Evolutionary conservation across 2,888 invertebrate species (phyloP).

Genomic region (Bembecia ichneumoniformis): DNA sequence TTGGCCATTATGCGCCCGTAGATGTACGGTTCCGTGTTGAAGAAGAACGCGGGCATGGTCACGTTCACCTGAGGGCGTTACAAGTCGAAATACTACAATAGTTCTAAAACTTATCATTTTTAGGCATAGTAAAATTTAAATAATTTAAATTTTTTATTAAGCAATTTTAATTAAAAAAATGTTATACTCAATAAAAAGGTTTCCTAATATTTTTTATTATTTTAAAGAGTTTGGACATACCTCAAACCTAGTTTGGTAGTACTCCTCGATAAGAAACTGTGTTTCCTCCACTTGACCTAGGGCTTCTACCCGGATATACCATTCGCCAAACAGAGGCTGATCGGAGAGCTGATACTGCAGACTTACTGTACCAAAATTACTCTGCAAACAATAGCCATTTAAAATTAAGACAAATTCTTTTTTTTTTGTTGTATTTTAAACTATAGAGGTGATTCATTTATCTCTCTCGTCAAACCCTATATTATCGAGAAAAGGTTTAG

Average conservation of each 20-base stretch:
- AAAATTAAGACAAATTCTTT: neutral
- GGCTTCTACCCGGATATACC: constrained; percentile 90
- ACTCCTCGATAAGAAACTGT: constrained; percentile 91
- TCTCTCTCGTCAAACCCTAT: too few species aligned
- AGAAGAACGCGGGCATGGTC: constrained; percentile 95
- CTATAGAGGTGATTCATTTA: too few species aligned
- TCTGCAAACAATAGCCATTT: constrained; percentile 46
- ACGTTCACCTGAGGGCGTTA: constrained; percentile 80
- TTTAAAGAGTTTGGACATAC: constrained; percentile 35
- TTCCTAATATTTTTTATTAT: too few species aligned
- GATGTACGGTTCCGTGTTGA: constrained; percentile 87
- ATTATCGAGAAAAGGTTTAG: too few species aligned
- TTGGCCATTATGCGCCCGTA: constrained; percentile 93
- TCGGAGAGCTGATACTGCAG: constrained; percentile 91
- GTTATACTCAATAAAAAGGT: too few species aligned
- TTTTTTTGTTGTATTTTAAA: too few species aligned
- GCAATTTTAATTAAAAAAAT: too few species aligned
- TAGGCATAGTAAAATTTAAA: too few species aligned
- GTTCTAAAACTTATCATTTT: too few species aligned
- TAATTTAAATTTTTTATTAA: too few species aligned
- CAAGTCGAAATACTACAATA: too few species aligned
- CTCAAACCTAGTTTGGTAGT: constrained; percentile 95
- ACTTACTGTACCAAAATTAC: constrained; percentile 94
- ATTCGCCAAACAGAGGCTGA: constrained; percentile 93
- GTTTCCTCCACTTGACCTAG: constrained; percentile 91